Evolutionary conservation across 2,888 invertebrate genomes (phyloP).

Genomic region (Amblyteles armatorius): DNA sequence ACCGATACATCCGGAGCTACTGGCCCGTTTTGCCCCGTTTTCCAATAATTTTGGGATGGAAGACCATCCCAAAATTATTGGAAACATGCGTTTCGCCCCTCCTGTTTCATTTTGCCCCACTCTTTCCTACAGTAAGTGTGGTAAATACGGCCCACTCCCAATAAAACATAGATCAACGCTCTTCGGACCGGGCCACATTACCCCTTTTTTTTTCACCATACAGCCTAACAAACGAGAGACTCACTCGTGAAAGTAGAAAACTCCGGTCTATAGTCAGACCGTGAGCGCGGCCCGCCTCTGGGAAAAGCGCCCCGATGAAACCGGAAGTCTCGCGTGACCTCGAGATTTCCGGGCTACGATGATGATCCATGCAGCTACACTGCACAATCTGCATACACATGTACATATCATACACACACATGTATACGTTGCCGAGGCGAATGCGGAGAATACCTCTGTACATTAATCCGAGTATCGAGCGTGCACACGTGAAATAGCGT

Average conservation of each 20-base stretch:
- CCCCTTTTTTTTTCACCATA: neutral
- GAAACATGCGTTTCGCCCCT: no score
- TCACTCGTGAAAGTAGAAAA: no score
- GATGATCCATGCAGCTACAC: constrained; percentile 23
- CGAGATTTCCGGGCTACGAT: constrained; percentile 18
- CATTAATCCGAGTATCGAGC: constrained; percentile 15
- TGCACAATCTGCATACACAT: neutral
- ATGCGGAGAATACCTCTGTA: neutral
- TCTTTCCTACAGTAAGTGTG: no score
- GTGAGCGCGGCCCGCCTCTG: neutral
- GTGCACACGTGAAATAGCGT: constrained; percentile 43
- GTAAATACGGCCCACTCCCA: neutral
- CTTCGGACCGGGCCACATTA: neutral
- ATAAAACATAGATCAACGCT: neutral
- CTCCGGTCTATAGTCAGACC: neutral
- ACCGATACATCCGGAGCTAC: no score
- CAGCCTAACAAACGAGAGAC: neutral
- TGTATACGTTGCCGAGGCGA: neutral
- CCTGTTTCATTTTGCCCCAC: no score
- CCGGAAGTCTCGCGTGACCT: constrained; percentile 50
- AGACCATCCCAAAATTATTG: no score
- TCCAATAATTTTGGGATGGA: no score
- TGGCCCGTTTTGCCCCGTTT: no score
- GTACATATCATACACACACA: neutral
- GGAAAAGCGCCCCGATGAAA: constrained; percentile 24